phyloP scores from a whole-genome alignment of 2,797 vertebrate species.

The Pangasius mekongensis region DNA sequence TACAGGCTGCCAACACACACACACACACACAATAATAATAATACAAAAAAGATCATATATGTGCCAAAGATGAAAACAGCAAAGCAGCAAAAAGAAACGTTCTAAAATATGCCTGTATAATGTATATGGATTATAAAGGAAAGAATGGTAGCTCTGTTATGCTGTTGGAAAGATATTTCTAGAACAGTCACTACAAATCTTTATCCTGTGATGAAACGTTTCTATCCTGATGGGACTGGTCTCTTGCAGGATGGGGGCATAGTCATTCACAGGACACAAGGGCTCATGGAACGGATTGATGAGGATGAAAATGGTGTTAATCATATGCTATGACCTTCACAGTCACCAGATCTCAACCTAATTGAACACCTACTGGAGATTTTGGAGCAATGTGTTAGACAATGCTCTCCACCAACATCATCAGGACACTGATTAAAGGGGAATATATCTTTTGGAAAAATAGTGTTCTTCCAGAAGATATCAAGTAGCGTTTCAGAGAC shows the following conservation, averaged over 20 bases:
- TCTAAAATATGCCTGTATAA: background rate
- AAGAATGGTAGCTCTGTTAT: background rate
- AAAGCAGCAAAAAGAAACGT: conserved; percentile 1
- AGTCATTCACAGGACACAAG: background rate
- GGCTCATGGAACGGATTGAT: background rate
- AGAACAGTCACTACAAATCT: background rate
- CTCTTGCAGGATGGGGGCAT: background rate
- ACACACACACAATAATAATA: conserved; percentile 3
- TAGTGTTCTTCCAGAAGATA: background rate
- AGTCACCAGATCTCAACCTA: background rate
- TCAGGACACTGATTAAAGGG: background rate
- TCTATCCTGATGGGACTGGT: background rate
- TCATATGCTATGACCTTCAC: background rate
- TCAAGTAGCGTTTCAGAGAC: background rate
- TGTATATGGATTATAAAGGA: background rate
- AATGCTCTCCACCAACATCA: background rate
- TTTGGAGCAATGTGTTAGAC: background rate
- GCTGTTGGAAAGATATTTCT: background rate
- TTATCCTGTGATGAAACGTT: conserved; percentile 1
- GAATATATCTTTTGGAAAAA: background rate
- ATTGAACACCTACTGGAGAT: background rate
- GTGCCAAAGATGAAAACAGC: background rate
- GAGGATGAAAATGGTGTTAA: background rate
- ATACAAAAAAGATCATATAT: conserved; percentile 1
- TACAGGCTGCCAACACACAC: conserved; percentile 19